Conservation (phyloP, 2,113 vertebrate species). For the Delphinapterus leucas region DNA sequence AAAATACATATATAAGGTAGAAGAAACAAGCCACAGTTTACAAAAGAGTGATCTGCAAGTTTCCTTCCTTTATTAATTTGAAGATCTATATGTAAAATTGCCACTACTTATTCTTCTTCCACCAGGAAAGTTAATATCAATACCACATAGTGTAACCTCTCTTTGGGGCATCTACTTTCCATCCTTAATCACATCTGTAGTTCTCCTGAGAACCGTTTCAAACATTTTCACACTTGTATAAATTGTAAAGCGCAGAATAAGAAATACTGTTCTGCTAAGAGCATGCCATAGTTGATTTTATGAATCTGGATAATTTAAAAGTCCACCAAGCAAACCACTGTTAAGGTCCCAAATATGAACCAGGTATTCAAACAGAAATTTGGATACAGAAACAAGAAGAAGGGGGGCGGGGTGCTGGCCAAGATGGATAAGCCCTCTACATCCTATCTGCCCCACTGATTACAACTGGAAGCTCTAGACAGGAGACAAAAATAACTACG, state of each 20-base stretch:
- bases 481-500: neutral
- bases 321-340: neutral
- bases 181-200: neutral
- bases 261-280: neutral
- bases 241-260: slow-evolving; percentile 7
- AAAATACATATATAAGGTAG: neutral
- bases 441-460: neutral
- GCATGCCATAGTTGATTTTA: neutral
- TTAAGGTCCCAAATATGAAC: neutral
- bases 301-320: neutral
- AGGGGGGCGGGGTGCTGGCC: neutral
- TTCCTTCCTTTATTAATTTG: neutral
- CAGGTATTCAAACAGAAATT: neutral
- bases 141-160: neutral
- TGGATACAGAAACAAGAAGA: neutral
- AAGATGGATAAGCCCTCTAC: neutral
- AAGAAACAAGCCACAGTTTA: neutral
- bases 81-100: neutral
- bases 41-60: neutral
- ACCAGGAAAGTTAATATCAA: neutral
- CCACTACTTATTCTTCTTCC: neutral
- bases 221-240: neutral
- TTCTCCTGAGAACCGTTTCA: neutral
- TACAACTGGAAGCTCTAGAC: neutral
- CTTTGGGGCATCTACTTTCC: neutral